Evolutionary conservation across 2,888 invertebrate species (phyloP).

Genomic region (Holacanthella duospinosa): DNA sequence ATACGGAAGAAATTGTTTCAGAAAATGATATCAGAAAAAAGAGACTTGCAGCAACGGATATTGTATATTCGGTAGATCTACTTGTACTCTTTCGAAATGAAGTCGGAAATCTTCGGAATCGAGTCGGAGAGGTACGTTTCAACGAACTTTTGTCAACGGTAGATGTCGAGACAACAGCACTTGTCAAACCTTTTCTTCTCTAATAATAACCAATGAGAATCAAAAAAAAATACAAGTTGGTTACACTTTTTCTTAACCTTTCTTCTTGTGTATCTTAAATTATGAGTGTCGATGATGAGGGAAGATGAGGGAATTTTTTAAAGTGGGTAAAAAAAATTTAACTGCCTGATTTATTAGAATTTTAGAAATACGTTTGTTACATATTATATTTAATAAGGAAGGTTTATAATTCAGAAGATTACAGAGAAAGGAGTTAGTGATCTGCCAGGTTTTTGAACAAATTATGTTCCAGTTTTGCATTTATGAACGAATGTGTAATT

Average conservation of each 20-base stretch:
- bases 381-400: too few species aligned
- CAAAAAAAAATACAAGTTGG: neutral
- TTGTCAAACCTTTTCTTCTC: constrained; percentile 41
- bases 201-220: constrained; percentile 7
- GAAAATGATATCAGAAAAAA: constrained; percentile 65
- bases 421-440: too few species aligned
- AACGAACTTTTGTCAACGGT: constrained; percentile 61
- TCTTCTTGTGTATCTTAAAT: neutral
- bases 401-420: too few species aligned
- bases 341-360: too few species aligned
- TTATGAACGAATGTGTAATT: too few species aligned
- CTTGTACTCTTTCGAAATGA: constrained; percentile 43
- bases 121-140: constrained; percentile 66
- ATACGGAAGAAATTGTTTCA: constrained; percentile 51
- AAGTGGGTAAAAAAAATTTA: too few species aligned
- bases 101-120: constrained; percentile 57
- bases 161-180: constrained; percentile 59
- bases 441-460: too few species aligned
- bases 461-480: too few species aligned
- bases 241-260: neutral
- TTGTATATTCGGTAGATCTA: constrained; percentile 66
- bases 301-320: too few species aligned
- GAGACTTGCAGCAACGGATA: constrained; percentile 59
- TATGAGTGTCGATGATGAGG: too few species aligned
- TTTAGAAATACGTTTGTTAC: too few species aligned